Conservation (phyloP, 1,140 invertebrate genomes). For the Drosophila simulans region DNA sequence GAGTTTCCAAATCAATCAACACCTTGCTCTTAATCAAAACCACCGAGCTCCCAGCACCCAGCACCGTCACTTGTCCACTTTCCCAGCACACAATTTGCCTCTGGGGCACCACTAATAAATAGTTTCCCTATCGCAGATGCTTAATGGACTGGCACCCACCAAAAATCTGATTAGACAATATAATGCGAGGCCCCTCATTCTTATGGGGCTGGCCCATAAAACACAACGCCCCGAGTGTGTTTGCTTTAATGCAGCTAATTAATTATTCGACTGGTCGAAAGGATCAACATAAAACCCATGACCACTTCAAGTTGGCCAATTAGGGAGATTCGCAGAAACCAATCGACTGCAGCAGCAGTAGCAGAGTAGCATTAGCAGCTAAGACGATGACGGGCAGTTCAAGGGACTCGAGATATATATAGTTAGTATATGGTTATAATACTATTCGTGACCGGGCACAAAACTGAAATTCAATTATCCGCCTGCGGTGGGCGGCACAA, state of each 20-base stretch:
- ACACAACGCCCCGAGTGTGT: slow-evolving; percentile 47
- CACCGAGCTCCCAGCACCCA: not conserved
- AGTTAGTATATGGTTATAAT: slow-evolving; percentile 12
- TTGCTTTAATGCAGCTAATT: slow-evolving; percentile 56
- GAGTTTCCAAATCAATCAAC: slow-evolving; percentile 63
- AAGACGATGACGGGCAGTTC: slow-evolving; percentile 24
- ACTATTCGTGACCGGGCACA: slow-evolving; percentile 14
- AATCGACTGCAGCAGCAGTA: slow-evolving; percentile 38
- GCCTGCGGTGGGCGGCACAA: slow-evolving; percentile 45
- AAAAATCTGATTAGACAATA: slow-evolving; percentile 48
- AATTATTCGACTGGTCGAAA: slow-evolving; percentile 51
- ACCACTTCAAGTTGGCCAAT: slow-evolving; percentile 18
- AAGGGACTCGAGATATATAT: slow-evolving; percentile 16
- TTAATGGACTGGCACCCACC: slow-evolving; percentile 28
- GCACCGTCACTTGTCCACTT: slow-evolving; percentile 26
- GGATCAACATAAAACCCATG: slow-evolving; percentile 52
- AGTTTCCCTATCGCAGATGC: slow-evolving; percentile 22
- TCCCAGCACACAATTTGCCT: slow-evolving; percentile 23
- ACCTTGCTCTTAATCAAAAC: slow-evolving; percentile 45
- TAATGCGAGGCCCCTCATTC: slow-evolving; percentile 12
- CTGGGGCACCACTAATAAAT: slow-evolving; percentile 2
- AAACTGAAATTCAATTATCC: slow-evolving; percentile 61
- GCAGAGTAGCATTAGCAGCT: not conserved
- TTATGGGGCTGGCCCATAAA: slow-evolving; percentile 53
- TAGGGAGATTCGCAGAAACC: slow-evolving; percentile 33